phyloP scores from a whole-genome alignment of 2,888 invertebrate genomes.

The Scaptomyza tumidula region DNA sequence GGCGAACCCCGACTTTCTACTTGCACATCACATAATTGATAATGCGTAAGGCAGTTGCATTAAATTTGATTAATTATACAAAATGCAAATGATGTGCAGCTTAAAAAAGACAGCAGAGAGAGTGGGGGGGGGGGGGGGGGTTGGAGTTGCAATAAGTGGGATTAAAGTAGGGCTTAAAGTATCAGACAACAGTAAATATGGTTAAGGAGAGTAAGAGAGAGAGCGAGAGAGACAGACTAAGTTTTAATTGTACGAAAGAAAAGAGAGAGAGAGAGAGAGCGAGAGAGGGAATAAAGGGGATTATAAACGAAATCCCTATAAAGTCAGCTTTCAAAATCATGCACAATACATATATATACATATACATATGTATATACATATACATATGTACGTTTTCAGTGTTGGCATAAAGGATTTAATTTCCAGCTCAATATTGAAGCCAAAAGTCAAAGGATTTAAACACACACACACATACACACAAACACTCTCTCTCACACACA shows the following conservation, averaged over 20 bases:
- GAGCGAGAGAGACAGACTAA: constrained; percentile 1
- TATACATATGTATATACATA: neutral
- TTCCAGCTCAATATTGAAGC: constrained; percentile 14
- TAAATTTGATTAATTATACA: constrained; percentile 66
- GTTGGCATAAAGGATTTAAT: constrained; percentile 9
- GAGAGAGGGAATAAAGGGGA: neutral
- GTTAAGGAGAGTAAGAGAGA: neutral
- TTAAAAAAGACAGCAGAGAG: neutral
- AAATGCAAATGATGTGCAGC: constrained; percentile 46
- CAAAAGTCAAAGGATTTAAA: neutral
- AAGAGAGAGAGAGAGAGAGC: neutral
- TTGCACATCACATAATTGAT: constrained; percentile 19
- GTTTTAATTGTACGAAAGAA: constrained; percentile 4
- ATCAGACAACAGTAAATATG: neutral
- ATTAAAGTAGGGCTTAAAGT: neutral
- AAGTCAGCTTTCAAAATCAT: neutral
- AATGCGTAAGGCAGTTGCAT: constrained; percentile 39
- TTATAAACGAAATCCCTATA: neutral
- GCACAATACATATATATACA: neutral
- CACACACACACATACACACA: neutral
- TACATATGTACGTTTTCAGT: neutral
- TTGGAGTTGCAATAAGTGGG: neutral
- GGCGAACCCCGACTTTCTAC: no score
- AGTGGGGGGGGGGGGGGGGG: neutral
- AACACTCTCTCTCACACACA: no score